Conservation (phyloP, 2,797 vertebrate species). For the Buphagus erythrorhynchus region DNA sequence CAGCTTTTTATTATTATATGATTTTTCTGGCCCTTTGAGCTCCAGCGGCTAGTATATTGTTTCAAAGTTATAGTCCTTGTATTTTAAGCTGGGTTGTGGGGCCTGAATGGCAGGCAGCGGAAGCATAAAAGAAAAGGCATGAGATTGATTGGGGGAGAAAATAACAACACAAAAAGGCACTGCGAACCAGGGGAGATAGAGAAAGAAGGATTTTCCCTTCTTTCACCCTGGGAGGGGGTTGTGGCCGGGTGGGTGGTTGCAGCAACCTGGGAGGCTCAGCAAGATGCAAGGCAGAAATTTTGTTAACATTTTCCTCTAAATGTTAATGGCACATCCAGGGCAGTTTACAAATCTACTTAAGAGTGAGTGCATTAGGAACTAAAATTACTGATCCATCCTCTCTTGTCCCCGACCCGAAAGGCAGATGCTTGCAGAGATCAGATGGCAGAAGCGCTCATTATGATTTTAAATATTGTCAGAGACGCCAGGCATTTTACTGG, state of each 20-base stretch:
- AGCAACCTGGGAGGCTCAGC: constrained; percentile 44
- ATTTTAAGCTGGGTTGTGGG: constrained; percentile 58
- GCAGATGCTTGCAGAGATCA: constrained; percentile 62
- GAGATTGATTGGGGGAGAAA: constrained; percentile 58
- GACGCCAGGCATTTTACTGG: constrained; percentile 64
- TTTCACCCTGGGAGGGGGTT: constrained; percentile 1
- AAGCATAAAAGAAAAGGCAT: constrained; percentile 63
- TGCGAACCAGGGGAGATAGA: background rate
- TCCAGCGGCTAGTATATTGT: constrained; percentile 68
- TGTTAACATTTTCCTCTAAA: constrained; percentile 77
- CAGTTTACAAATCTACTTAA: constrained; percentile 79
- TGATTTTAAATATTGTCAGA: constrained; percentile 72
- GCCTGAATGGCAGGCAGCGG: constrained; percentile 60
- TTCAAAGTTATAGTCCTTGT: constrained; percentile 68
- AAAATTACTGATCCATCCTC: constrained; percentile 75
- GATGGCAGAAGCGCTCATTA: constrained; percentile 74
- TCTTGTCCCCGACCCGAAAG: constrained; percentile 63
- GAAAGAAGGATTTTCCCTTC: constrained; percentile 10
- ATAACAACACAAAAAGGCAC: constrained; percentile 46
- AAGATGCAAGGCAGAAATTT: constrained; percentile 71
- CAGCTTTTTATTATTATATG: constrained; percentile 78
- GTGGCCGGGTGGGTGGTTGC: constrained; percentile 43
- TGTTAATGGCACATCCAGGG: constrained; percentile 75
- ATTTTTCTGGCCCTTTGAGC: constrained; percentile 73
- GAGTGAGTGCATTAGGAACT: constrained; percentile 77